Percentiles rank a stretch among this genome's conserved stretches.
These are phyloP conservation scores for Argyra leucocephala DNA, from an alignment of 2,888 invertebrate genomes.

Conservation along the genomic window DNA sequence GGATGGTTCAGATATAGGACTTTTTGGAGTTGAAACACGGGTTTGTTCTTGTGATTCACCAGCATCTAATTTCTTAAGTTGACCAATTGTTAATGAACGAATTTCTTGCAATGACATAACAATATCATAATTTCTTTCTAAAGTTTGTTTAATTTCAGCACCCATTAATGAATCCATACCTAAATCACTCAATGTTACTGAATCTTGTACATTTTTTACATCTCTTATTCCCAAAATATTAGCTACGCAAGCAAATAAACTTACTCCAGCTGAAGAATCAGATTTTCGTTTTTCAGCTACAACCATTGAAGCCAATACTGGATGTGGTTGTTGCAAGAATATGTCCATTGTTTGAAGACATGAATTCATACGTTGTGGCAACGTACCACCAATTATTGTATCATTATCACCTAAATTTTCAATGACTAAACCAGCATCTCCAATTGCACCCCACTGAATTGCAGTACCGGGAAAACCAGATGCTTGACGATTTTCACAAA, in stretches of 20 bases:
- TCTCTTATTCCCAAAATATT: constrained; percentile 89
- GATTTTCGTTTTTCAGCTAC: constrained; percentile 73
- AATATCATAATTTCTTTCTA: constrained; percentile 86
- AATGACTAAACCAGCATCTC: constrained; percentile 87
- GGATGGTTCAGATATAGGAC: constrained; percentile 28
- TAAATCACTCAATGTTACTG: constrained; percentile 78
- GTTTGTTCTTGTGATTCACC: constrained; percentile 29
- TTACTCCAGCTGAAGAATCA: constrained; percentile 49
- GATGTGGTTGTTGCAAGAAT: constrained; percentile 81
- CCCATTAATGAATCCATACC: constrained; percentile 99
- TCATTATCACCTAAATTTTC: constrained; percentile 86
- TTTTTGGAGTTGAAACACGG: constrained; percentile 23
- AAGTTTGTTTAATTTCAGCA: constrained; percentile 93
- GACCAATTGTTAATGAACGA: constrained; percentile 68
- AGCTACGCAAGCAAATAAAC: constrained; percentile 68
- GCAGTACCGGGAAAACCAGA: constrained; percentile 80
- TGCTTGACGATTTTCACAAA: constrained; percentile 74
- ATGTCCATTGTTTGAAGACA: constrained; percentile 80
- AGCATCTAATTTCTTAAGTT: constrained; percentile 50
- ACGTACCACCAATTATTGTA: constrained; percentile 85
- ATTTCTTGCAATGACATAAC: constrained; percentile 87
- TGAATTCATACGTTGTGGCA: constrained; percentile 91
- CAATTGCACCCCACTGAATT: constrained; percentile 98
- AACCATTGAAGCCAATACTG: constrained; percentile 74
- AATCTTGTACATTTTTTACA: constrained; percentile 61